Base-by-base conservation (phyloP, 2,888 invertebrate genomes). In the Hemistola chrysoprasaria region DNA sequence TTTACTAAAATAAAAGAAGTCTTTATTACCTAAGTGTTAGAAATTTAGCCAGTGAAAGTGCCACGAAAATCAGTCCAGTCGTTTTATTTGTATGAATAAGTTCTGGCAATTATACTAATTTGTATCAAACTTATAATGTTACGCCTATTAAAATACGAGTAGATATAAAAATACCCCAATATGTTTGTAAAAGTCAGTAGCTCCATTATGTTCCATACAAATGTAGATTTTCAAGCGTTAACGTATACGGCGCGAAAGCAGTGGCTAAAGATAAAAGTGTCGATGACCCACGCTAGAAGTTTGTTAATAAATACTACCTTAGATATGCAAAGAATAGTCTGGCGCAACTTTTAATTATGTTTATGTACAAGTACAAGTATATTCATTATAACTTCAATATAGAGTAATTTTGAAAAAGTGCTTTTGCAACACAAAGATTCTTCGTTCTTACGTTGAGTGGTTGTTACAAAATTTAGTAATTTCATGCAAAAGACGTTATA, bases 251-350 rank as follows among this genome's bases (percentile, higher is more conserved):
- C 53, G 63, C 60, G 63, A 72, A 70, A 71, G 69, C 62, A 50
- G 55, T 67, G 64, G 67, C 62, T 70, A 57, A 65, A 56, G 41
- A 38, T 33, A 39, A 34, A 34, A 32, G 43, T 54, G 73, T 65
- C 73, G 63, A 61, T 57, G 77, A 76, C 73, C 75, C 50, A 40
- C 33, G 37, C 38, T 32, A 45, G 38, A 54, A 60, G 62, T 62
- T 61, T 60, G 62, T 45, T 41, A 42, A 50, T 45, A 38, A 52
- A 50, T 54, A 46, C 43, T 44, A n/a, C n/a, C n/a, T n/a, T n/a
- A n/a, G n/a, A n/a, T n/a, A 58, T 45, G 44, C 27, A 21, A 33
- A 7, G 29, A 47, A 42, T 40, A 28, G 37, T 24, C 26, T 39
- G 20, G 30, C 16, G 33, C 22, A 30, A 29, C 23, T 5, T 24